Conservation (phyloP, 2,113 vertebrate genomes). For the Tragulus kanchil region DNA sequence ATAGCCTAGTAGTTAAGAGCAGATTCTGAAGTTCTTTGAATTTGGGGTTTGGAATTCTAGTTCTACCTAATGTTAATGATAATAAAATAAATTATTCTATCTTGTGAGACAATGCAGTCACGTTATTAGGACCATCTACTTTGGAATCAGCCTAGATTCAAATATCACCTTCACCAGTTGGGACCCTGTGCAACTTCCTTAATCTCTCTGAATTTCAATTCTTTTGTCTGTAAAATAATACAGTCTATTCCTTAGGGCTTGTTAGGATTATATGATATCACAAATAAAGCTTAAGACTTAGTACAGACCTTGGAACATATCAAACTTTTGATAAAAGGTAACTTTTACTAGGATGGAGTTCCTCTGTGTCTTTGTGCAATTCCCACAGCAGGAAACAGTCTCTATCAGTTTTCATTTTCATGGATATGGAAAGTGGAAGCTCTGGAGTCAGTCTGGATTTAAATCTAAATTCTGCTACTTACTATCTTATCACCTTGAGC, state of each 20-base stretch:
- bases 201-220: not conserved
- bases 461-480: slow-evolving; percentile 59
- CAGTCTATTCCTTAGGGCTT: not conserved
- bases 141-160: not conserved
- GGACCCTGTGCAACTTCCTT: not conserved
- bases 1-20: slow-evolving; percentile 1
- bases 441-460: slow-evolving; percentile 54
- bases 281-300: not conserved
- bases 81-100: slow-evolving; percentile 54
- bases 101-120: slow-evolving; percentile 3
- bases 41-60: slow-evolving; percentile 12
- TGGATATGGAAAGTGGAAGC: not conserved
- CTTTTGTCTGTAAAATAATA: slow-evolving; percentile 33
- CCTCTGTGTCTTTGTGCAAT: not conserved
- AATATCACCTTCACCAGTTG: slow-evolving; percentile 21
- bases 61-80: not conserved
- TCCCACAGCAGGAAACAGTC: not conserved
- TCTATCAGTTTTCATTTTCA: slow-evolving; percentile 33
- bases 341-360: slow-evolving; percentile 28
- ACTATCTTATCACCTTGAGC: slow-evolving; percentile 53
- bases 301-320: not conserved
- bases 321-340: slow-evolving; percentile 8
- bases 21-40: slow-evolving; percentile 5
- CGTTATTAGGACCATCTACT: not conserved
- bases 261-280: slow-evolving; percentile 5